These are phyloP conservation scores for Argynnis bischoffii DNA, from an alignment of 2,888 invertebrate species.

Conservation along the genomic window DNA sequence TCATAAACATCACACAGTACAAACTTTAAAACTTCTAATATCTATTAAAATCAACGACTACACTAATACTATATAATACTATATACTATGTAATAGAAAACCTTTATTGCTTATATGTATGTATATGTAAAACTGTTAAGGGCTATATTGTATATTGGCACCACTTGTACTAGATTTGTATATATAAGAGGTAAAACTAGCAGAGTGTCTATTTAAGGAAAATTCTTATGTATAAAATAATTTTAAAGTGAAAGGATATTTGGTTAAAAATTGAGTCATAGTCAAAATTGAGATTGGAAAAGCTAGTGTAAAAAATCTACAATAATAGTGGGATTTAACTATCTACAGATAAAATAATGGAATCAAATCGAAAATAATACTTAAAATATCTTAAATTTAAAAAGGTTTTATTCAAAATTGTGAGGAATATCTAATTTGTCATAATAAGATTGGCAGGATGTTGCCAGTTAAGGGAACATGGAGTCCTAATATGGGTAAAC, in stretches of 20 bases:
- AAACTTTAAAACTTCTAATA: slow-evolving; percentile 18
- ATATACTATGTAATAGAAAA: slow-evolving; percentile 19
- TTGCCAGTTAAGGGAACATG: slow-evolving; percentile 1
- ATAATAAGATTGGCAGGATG: slow-evolving; percentile 25
- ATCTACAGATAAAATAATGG: not conserved
- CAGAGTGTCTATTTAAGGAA: slow-evolving; percentile 19
- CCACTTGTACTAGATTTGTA: slow-evolving; percentile 28
- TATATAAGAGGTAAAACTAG: slow-evolving; percentile 19
- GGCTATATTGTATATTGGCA: slow-evolving; percentile 30
- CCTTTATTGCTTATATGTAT: slow-evolving; percentile 20
- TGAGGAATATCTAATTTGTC: slow-evolving; percentile 17
- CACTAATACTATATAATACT: slow-evolving; percentile 16
- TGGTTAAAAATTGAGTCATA: not conserved
- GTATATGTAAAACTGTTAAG: slow-evolving; percentile 27
- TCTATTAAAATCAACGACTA: slow-evolving; percentile 17
- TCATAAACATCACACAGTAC: slow-evolving; percentile 5
- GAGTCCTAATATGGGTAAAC: not conserved
- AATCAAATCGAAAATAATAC: not conserved
- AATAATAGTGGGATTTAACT: no score
- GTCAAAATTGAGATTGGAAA: not conserved
- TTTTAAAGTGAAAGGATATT: slow-evolving; percentile 15
- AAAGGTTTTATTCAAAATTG: slow-evolving; percentile 3
- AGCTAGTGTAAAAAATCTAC: not conserved
- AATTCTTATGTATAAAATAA: not conserved
- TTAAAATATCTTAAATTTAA: not conserved